Base-by-base conservation (phyloP, 2,888 invertebrate genomes). In the Ochropacha duplaris region DNA sequence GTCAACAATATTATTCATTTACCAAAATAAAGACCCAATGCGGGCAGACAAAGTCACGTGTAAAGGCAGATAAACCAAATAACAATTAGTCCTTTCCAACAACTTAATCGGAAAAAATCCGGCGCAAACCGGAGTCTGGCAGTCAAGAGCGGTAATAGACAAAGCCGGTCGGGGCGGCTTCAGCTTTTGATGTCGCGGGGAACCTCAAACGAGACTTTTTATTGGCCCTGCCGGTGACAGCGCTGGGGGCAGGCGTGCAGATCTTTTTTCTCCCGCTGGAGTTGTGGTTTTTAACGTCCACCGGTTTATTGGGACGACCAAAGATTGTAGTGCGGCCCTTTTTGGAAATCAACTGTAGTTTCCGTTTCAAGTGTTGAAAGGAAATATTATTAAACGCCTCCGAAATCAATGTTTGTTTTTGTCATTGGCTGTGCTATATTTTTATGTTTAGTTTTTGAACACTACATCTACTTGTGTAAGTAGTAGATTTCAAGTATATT, bases 151-250 rank as follows among this genome's bases (percentile, higher is more conserved):
- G 52, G 52, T 11, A 16, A 51, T 52, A 52, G 52, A 22, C 50
- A 50, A 50, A 50, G 52, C 44, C 44, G 44, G 44, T 44, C 44
- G 44, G 44, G 44, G 44, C 44, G 39, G 44, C 44, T 44, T 44
- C 44, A 44, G 44, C 44, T 16, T 44, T 44, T 44, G 44, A 44
- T 44, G 44, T 44, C 44, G 44, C 44, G 54, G 54, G 16, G 26
- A n/a, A 44, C 44, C 54, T 54, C 44, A 44, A 54, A 54, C 54
- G 54, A 24, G 44, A 44, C 54, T 44, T 44, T 54, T 54, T 54
- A 54, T 54, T 54, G 54, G 44, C 44, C 44, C 44, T 44, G 44
- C 44, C 44, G 19, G 44, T 44, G 44, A 44, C 44, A 44, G 44
- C 44, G 44, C 44, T 44, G 44, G 44, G 44, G 44, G 44, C 19